Evolutionary conservation across 1,140 invertebrate genomes (phyloP).

Genomic region (Zaprionus taronus): DNA sequence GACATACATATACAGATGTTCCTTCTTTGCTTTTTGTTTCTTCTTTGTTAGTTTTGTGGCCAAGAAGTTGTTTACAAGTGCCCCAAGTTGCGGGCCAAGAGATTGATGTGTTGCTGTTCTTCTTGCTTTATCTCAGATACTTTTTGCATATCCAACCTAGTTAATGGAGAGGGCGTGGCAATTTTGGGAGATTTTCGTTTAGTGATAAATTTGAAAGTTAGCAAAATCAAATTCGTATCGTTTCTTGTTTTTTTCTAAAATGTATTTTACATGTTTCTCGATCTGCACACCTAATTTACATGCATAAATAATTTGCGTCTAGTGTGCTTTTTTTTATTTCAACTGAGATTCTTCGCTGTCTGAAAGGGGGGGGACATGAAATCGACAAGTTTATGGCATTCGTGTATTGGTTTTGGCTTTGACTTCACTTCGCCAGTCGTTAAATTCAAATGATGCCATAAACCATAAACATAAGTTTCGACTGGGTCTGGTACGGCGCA

Average conservation of each 20-base stretch:
- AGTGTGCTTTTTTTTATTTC: constrained; percentile 8
- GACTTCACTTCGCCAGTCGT: constrained; percentile 48
- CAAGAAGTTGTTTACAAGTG: constrained; percentile 55
- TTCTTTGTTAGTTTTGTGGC: constrained; percentile 51
- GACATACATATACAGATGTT: not conserved
- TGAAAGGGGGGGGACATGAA: constrained; percentile 46
- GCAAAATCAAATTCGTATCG: constrained; percentile 33
- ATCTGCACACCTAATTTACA: constrained; percentile 60
- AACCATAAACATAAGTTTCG: constrained; percentile 53
- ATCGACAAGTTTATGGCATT: constrained; percentile 67
- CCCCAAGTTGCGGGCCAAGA: constrained; percentile 51
- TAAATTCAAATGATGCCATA: constrained; percentile 68
- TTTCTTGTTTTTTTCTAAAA: constrained; percentile 16
- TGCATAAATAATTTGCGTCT: constrained; percentile 67
- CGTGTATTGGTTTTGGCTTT: constrained; percentile 37
- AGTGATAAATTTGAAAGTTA: constrained; percentile 67
- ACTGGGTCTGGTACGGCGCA: constrained; percentile 24
- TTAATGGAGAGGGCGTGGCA: constrained; percentile 63
- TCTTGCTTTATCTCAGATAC: constrained; percentile 4
- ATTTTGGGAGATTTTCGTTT: constrained; percentile 53
- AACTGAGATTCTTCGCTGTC: not conserved
- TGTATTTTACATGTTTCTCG: constrained; percentile 22
- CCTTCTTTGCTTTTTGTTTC: not conserved
- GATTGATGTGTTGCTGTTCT: constrained; percentile 57
- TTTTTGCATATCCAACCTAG: constrained; percentile 56